Evolutionary conservation across 2,113 vertebrate genomes (phyloP).

Genomic region (Macroglossus sobrinus): DNA sequence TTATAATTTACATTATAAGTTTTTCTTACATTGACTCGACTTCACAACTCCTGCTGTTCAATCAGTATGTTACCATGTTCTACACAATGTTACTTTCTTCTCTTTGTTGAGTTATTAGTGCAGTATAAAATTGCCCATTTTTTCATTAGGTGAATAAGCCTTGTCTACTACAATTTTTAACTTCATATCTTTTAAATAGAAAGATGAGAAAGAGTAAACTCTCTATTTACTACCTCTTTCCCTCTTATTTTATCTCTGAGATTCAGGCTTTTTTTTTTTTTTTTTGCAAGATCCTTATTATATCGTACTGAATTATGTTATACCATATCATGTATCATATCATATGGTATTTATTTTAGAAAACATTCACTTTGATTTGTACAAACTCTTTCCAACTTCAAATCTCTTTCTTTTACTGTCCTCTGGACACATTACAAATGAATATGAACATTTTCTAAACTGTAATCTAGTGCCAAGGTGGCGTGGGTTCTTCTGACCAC

Average conservation of each 20-base stretch:
- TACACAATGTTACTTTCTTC: background rate
- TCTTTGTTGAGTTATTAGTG: background rate
- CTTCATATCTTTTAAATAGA: background rate
- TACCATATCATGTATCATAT: background rate
- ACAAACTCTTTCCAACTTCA: background rate
- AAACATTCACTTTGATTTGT: slow-evolving; percentile 26
- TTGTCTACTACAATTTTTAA: background rate
- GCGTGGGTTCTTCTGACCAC: slow-evolving; percentile 63
- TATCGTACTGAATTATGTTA: background rate
- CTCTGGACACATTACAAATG: background rate
- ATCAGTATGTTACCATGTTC: background rate
- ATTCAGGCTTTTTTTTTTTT: background rate
- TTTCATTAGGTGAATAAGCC: background rate
- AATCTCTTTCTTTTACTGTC: slow-evolving; percentile 16
- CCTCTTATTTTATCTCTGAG: background rate
- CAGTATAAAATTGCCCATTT: background rate
- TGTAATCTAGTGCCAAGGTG: slow-evolving; percentile 35
- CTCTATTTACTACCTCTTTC: background rate
- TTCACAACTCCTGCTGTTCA: background rate
- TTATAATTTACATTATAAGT: background rate
- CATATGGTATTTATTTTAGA: background rate
- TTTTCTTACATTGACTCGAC: background rate
- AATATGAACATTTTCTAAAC: background rate
- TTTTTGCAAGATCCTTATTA: background rate
- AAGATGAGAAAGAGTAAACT: background rate